phyloP scores from a whole-genome alignment of 2,888 invertebrate genomes.

The Cosmorhoe ocellata region DNA sequence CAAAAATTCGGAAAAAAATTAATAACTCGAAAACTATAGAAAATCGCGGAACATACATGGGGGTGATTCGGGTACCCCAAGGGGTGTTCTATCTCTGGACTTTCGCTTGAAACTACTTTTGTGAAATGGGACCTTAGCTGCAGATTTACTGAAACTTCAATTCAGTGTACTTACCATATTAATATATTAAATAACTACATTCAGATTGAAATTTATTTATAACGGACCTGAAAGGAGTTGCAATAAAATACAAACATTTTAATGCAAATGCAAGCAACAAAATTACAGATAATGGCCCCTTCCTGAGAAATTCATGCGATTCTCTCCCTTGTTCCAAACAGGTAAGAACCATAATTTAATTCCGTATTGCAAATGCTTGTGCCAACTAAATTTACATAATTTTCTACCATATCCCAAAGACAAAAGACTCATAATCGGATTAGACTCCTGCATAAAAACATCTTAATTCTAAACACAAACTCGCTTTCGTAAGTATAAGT shows the following conservation, averaged over 20 bases:
- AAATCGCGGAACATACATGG: no score
- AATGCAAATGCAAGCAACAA: slow-evolving; percentile 7
- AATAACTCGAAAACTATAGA: no score
- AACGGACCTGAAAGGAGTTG: not conserved
- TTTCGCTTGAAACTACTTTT: no score
- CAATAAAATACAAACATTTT: not conserved
- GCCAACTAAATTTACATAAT: slow-evolving; percentile 1
- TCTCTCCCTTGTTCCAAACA: not conserved
- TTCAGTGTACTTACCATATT: not conserved
- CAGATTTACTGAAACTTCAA: no score
- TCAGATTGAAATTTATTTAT: not conserved
- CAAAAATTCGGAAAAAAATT: no score
- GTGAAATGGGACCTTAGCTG: no score
- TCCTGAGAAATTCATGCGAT: not conserved
- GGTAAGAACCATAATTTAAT: not conserved
- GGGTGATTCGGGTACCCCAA: no score
- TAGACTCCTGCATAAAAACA: slow-evolving; percentile 1
- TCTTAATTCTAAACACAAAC: slow-evolving; percentile 15
- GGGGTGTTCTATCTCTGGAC: no score
- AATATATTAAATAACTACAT: not conserved
- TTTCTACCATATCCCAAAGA: slow-evolving; percentile 2
- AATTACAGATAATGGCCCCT: not conserved
- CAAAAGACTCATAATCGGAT: slow-evolving; percentile 5
- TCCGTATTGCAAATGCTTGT: not conserved
- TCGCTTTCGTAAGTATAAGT: slow-evolving; percentile 7